Percentiles rank a stretch among this genome's conserved stretches.
phyloP scores from a whole-genome alignment of 1,140 invertebrate genomes.

The Vanessa atalanta region DNA sequence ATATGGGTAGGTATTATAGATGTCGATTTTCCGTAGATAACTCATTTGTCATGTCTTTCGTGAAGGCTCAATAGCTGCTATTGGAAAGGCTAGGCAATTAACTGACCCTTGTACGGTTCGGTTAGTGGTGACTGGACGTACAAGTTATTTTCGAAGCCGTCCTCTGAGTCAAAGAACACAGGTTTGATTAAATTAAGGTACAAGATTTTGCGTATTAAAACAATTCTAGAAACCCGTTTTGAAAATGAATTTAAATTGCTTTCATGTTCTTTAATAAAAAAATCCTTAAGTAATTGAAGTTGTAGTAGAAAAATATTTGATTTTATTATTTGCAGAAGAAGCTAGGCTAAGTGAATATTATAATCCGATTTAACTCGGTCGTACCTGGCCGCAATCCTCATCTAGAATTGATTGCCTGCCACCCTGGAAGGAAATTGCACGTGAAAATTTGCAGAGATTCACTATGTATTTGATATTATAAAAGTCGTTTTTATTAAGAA shows the following conservation, averaged over 20 bases:
- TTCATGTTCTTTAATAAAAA: background rate
- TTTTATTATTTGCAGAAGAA: slow-evolving; percentile 27
- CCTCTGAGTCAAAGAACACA: background rate
- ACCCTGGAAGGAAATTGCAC: slow-evolving; percentile 33
- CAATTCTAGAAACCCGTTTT: too few relatives aligned
- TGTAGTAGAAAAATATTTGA: slow-evolving; percentile 7
- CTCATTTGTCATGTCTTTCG: too few relatives aligned
- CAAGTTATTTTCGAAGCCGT: background rate
- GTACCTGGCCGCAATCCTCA: slow-evolving; percentile 31
- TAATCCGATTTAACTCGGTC: slow-evolving; percentile 35
- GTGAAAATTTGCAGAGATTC: slow-evolving; percentile 25
- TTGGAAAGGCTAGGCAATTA: background rate
- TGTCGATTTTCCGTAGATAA: too few relatives aligned
- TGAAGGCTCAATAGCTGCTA: too few relatives aligned
- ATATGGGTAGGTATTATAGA: too few relatives aligned
- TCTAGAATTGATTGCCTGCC: slow-evolving; percentile 31
- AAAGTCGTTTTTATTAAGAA: slow-evolving; percentile 3
- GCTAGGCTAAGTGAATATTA: slow-evolving; percentile 26
- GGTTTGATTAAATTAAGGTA: background rate
- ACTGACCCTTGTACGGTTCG: background rate
- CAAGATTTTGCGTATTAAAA: too few relatives aligned
- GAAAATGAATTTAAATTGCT: background rate
- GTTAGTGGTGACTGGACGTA: background rate
- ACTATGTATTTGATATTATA: slow-evolving; percentile 26
- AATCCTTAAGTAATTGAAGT: background rate